phyloP scores from a whole-genome alignment of 2,888 invertebrate species.

The Callyntrura sp. region DNA sequence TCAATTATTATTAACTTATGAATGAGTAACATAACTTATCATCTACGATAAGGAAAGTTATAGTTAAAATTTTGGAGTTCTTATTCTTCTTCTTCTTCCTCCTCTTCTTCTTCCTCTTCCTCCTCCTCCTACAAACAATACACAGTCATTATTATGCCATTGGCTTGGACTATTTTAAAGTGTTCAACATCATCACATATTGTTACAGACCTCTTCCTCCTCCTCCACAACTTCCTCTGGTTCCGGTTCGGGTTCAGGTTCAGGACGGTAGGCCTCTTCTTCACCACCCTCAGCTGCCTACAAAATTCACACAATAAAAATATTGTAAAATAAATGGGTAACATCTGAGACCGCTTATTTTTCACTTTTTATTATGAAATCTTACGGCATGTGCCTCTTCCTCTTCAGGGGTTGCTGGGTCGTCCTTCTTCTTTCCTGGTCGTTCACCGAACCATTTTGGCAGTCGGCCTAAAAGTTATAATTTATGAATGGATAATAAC shows the following conservation, averaged over 20 bases:
- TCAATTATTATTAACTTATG: slow-evolving; percentile 71
- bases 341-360: too few species aligned
- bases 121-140: slow-evolving; percentile 51
- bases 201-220: slow-evolving; percentile 46
- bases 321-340: too few species aligned
- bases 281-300: slow-evolving; percentile 55
- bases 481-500: not conserved
- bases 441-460: slow-evolving; percentile 98
- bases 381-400: not conserved
- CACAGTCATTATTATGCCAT: not conserved
- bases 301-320: not conserved
- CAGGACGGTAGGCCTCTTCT: slow-evolving; percentile 63
- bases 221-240: slow-evolving; percentile 66
- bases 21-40: slow-evolving; percentile 76
- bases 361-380: slow-evolving; percentile 6
- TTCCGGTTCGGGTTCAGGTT: slow-evolving; percentile 73
- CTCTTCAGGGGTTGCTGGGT: slow-evolving; percentile 92
- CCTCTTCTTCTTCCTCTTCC: slow-evolving; percentile 76
- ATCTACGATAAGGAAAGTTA: slow-evolving; percentile 75
- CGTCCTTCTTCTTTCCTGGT: slow-evolving; percentile 96
- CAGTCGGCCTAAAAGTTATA: slow-evolving; percentile 90
- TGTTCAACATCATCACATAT: not conserved
- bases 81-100: slow-evolving; percentile 79
- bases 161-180: not conserved
- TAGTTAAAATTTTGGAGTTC: slow-evolving; percentile 73